Base-by-base conservation (phyloP, 2,113 vertebrate species). In the Cryptotis parvus region DNA sequence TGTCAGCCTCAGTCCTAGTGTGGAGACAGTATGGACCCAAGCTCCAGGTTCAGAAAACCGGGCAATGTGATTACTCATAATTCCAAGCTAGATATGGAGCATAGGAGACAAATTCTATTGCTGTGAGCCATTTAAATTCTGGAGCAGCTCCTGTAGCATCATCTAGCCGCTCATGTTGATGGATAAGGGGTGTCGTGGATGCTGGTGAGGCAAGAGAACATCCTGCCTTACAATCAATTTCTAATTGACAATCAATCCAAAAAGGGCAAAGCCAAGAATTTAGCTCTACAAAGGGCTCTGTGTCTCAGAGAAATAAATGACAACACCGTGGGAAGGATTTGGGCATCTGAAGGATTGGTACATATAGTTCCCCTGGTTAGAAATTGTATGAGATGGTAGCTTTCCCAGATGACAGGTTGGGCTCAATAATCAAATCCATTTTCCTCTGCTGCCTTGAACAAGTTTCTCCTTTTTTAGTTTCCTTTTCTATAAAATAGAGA, bases 401-500 rank as follows among this genome's bases (percentile, higher is more conserved):
- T 39, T 88, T 72, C 14, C 63, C 52, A 31, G 8, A 20, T n/a
- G 14, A 20, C 2, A 29, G 29, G 4, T 35, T 31, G 43, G 12
- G 1, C 35, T 83, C n/a, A 31, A 29, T 41, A 4, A 0, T 20
- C 65, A 72, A 31, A 6, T 81, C 45, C 37, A n/a, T 33, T 73
- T 72, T 66, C 27, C 37, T 85, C 27, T 24, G 8, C 9, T 43
- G 22, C 10, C 31, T 83, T 77, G 35, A 6, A 43, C 8, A 80
- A 91, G 20, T 84, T 65, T 76, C 8, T 72, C 27, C 39, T 15
- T 58, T n/a, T 20, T 49, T 77, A 93, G 27, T 63, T 89, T 87
- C 22, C 33, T 77, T 8, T 86, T 84, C 49, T 82, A 18, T 29
- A 85, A 90, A 66, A 81, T 26, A 29, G 26, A 78, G 27, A 15